Conservation (phyloP, 2,797 vertebrate species). For the Muscicapa striata region DNA sequence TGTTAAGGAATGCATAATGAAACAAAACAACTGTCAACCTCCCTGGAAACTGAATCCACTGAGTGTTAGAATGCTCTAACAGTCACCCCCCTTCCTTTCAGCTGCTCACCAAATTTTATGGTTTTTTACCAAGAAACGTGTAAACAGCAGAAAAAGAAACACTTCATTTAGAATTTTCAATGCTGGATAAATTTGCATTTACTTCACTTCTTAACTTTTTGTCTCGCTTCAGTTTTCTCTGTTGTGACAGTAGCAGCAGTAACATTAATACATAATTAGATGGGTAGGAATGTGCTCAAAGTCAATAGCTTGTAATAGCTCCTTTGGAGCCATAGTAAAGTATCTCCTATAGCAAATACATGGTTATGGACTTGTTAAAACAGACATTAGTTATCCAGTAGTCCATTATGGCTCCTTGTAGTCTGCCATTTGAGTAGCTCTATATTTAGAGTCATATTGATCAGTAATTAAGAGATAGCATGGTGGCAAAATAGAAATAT, state of each 20-base stretch:
- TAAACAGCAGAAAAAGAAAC: not conserved
- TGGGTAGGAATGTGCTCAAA: slow-evolving; percentile 29
- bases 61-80: not conserved
- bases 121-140: not conserved
- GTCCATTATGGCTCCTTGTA: slow-evolving; percentile 77
- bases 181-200: slow-evolving; percentile 5
- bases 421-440: slow-evolving; percentile 74
- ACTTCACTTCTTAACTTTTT: slow-evolving; percentile 5
- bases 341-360: slow-evolving; percentile 73
- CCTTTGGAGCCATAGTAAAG: slow-evolving; percentile 70
- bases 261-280: slow-evolving; percentile 52
- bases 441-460: slow-evolving; percentile 79
- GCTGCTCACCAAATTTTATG: not conserved
- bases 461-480: slow-evolving; percentile 64
- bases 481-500: slow-evolving; percentile 59
- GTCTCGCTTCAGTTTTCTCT: not conserved
- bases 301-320: slow-evolving; percentile 63
- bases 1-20: not conserved
- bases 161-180: not conserved
- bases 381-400: slow-evolving; percentile 78
- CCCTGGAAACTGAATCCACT: not conserved
- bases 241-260: slow-evolving; percentile 53
- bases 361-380: slow-evolving; percentile 79
- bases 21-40: not conserved
- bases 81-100: not conserved